Evolutionary conservation across 2,113 vertebrate species (phyloP).

Genomic region (Pollachius pollachius): DNA sequence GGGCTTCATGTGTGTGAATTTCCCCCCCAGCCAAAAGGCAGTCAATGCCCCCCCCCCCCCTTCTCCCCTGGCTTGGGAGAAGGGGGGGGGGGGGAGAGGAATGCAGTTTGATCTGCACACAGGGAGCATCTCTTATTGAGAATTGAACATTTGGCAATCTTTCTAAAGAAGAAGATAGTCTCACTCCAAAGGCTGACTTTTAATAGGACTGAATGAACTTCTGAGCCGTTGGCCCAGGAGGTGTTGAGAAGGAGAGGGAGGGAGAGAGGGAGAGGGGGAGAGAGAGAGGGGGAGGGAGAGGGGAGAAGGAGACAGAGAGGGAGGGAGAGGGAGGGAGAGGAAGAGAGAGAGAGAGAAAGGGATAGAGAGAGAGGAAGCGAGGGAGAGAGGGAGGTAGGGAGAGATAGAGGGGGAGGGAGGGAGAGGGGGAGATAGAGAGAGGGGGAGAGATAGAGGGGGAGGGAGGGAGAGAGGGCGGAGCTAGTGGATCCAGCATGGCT

Average conservation of each 20-base stretch:
- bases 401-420: too few species aligned
- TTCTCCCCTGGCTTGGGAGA: not conserved
- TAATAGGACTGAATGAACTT: constrained; percentile 9
- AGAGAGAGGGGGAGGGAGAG: too few species aligned
- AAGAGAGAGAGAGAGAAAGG: too few species aligned
- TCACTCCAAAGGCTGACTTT: constrained; percentile 25
- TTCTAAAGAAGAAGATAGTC: constrained; percentile 1
- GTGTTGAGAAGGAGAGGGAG: not conserved
- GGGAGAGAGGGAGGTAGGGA: too few species aligned
- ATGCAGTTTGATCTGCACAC: constrained; percentile 14
- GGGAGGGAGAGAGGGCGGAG: constrained; percentile 38
- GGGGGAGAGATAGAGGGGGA: constrained; percentile 28
- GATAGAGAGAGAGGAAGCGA: too few species aligned
- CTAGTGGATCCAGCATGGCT: constrained; percentile 54
- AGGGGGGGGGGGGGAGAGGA: not conserved
- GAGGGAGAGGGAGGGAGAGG: too few species aligned
- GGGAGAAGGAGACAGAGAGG: too few species aligned
- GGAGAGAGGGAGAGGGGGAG: too few species aligned
- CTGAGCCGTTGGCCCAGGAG: not conserved
- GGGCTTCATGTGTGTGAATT: constrained; percentile 23
- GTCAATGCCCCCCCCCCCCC: not conserved
- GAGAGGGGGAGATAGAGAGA: too few species aligned
- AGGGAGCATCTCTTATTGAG: not conserved
- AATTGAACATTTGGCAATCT: not conserved
- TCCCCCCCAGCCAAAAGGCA: constrained; percentile 1